Conservation (phyloP, 2,797 vertebrate genomes). For the Galago senegalensis region DNA sequence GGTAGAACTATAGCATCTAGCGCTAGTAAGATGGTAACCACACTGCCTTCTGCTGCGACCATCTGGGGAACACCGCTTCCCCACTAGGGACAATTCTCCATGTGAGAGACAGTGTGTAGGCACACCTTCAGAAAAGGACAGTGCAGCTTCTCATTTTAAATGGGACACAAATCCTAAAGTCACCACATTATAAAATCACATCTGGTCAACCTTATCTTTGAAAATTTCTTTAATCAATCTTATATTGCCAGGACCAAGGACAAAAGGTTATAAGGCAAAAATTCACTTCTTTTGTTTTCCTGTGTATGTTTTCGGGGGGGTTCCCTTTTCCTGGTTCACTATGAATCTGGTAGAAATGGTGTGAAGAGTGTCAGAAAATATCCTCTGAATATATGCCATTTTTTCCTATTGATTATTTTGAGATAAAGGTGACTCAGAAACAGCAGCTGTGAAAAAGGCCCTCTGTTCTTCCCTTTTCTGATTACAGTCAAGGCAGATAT, state of each 20-base stretch:
- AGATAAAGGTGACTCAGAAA: not conserved
- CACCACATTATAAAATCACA: not conserved
- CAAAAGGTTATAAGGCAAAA: not conserved
- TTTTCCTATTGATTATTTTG: not conserved
- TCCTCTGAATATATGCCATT: not conserved
- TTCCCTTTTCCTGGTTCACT: not conserved
- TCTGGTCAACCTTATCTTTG: not conserved
- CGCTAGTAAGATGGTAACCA: not conserved
- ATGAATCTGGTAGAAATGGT: not conserved
- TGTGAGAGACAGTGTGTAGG: not conserved
- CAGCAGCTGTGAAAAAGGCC: not conserved
- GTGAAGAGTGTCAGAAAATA: not conserved
- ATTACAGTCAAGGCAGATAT: not conserved
- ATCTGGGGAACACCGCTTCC: not conserved
- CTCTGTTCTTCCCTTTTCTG: not conserved
- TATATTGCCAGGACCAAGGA: not conserved
- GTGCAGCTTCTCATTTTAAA: not conserved
- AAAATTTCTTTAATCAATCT: conserved; percentile 9
- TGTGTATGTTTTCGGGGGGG: not conserved
- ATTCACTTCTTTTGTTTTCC: conserved; percentile 8
- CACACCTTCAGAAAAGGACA: not conserved
- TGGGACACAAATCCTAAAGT: not conserved
- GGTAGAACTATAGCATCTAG: not conserved
- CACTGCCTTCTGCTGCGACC: not conserved
- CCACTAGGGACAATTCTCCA: not conserved